Evolutionary conservation across 2,888 invertebrate genomes (phyloP).

Genomic region (Drosophila lacicola): DNA sequence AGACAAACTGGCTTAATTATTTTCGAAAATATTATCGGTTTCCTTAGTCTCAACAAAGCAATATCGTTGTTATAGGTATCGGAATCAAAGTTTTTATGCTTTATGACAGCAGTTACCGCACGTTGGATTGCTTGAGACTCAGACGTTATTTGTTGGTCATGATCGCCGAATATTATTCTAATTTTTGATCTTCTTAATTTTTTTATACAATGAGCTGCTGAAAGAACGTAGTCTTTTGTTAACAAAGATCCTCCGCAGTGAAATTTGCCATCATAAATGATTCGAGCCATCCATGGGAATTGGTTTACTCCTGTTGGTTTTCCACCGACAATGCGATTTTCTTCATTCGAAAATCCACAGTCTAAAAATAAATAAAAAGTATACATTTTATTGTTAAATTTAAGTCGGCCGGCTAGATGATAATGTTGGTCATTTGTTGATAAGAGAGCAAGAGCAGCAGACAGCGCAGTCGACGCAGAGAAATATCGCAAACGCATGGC

Average conservation of each 20-base stretch:
- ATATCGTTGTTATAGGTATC: slow-evolving; percentile 95
- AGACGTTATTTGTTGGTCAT: slow-evolving; percentile 92
- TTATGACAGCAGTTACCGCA: slow-evolving; percentile 91
- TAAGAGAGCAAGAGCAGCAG: too few species aligned
- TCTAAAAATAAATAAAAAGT: slow-evolving; percentile 86
- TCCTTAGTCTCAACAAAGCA: slow-evolving; percentile 91
- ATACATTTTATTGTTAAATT: background rate
- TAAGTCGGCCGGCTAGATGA: too few species aligned
- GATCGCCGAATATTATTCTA: slow-evolving; percentile 92
- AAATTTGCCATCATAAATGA: slow-evolving; percentile 94
- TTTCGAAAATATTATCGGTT: slow-evolving; percentile 90
- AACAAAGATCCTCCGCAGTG: slow-evolving; percentile 94
- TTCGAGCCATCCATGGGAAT: slow-evolving; percentile 94
- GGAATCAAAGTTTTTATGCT: slow-evolving; percentile 93
- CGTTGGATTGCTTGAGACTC: slow-evolving; percentile 93
- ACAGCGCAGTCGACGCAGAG: too few species aligned
- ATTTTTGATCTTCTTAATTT: slow-evolving; percentile 93
- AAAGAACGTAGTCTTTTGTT: slow-evolving; percentile 93
- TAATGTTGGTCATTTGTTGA: too few species aligned
- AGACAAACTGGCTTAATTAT: slow-evolving; percentile 90
- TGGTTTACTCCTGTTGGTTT: slow-evolving; percentile 92
- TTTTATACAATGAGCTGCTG: slow-evolving; percentile 93
- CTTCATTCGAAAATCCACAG: slow-evolving; percentile 93
- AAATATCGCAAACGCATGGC: too few species aligned
- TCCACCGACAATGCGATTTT: slow-evolving; percentile 94